Conservation (phyloP, 2,888 invertebrate species). For the Parnassius glacialis region DNA sequence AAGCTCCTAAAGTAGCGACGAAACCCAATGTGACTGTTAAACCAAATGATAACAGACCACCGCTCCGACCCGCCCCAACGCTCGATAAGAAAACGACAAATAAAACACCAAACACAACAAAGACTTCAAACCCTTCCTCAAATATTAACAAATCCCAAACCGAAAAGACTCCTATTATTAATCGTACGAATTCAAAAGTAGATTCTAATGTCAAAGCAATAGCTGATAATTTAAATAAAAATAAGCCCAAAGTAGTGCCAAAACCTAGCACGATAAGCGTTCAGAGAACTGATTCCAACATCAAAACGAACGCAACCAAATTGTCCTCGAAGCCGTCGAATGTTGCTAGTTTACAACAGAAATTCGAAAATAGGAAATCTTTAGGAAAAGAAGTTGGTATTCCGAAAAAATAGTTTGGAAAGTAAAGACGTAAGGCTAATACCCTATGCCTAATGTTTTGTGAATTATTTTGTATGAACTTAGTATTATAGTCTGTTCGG, state of each 20-base stretch:
- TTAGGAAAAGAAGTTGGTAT: slow-evolving; percentile 64
- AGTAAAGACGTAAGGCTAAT: slow-evolving; percentile 1
- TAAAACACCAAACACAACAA: slow-evolving; percentile 56
- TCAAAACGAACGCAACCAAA: slow-evolving; percentile 67
- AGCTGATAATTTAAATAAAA: slow-evolving; percentile 74
- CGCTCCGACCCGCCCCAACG: slow-evolving; percentile 57
- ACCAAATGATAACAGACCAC: slow-evolving; percentile 64
- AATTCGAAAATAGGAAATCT: slow-evolving; percentile 84
- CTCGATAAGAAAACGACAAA: slow-evolving; percentile 63
- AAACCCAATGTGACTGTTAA: slow-evolving; percentile 70
- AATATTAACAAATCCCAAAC: slow-evolving; percentile 47
- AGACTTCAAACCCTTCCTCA: slow-evolving; percentile 51
- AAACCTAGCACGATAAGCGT: slow-evolving; percentile 55
- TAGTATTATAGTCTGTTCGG: no score
- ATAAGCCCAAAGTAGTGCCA: slow-evolving; percentile 72
- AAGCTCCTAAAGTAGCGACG: slow-evolving; percentile 69
- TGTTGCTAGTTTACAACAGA: slow-evolving; percentile 89
- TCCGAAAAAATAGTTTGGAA: slow-evolving; percentile 51
- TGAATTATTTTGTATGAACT: no score
- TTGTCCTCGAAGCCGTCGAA: slow-evolving; percentile 82
- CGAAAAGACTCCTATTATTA: slow-evolving; percentile 56
- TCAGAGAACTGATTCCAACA: slow-evolving; percentile 56
- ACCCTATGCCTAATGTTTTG: no score
- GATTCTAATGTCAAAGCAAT: slow-evolving; percentile 68
- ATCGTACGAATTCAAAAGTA: slow-evolving; percentile 60